phyloP scores from a whole-genome alignment of 1,140 invertebrate species.

The Pogonomyrmex barbatus region DNA sequence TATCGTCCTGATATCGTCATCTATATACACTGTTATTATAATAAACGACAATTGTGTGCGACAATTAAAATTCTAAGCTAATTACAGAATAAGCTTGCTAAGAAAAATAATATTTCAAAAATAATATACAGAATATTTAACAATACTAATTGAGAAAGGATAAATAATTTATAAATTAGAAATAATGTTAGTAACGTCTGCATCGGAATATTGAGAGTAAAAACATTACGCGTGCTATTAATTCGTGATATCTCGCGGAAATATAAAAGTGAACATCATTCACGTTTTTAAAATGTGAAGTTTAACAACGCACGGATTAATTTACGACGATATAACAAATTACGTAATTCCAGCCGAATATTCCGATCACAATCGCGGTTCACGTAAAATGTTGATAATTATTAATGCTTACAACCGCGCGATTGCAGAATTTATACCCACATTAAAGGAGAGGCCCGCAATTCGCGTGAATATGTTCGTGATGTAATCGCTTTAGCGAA shows the following conservation, averaged over 20 bases:
- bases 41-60: background rate
- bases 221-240: background rate
- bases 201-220: background rate
- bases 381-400: conserved; percentile 48
- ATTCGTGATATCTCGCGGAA: background rate
- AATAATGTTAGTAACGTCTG: background rate
- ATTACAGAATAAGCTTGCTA: conserved; percentile 4
- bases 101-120: background rate
- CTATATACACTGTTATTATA: conserved; percentile 4
- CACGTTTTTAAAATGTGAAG: conserved; percentile 36
- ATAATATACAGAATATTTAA: background rate
- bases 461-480: conserved; percentile 41
- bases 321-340: conserved; percentile 4
- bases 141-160: background rate
- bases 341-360: background rate
- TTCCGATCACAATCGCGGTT: conserved; percentile 7
- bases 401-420: conserved; percentile 18
- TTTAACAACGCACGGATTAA: background rate
- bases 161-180: background rate
- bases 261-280: background rate
- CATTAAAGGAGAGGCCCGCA: conserved; percentile 21
- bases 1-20: background rate
- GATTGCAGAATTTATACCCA: conserved; percentile 43
- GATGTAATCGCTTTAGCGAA: conserved; percentile 55
- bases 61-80: conserved; percentile 1